Conservation (phyloP, 2,113 vertebrate species). For the Notothenia rossii region DNA sequence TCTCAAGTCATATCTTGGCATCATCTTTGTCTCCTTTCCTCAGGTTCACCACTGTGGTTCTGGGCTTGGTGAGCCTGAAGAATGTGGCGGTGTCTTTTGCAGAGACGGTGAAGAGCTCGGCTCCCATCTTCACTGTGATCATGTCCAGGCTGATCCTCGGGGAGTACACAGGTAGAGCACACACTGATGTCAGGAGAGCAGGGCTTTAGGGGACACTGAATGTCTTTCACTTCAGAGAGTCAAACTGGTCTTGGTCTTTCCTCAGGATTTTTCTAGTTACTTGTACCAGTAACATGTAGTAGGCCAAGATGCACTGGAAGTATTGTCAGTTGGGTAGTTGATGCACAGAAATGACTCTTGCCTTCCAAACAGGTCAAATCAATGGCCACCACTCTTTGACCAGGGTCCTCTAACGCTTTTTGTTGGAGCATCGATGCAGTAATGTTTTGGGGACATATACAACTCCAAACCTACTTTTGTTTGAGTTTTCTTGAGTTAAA, state of each 20-base stretch:
- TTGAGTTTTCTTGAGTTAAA: too few relatives aligned
- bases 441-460: too few relatives aligned
- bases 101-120: conserved; percentile 97
- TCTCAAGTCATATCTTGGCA: not conserved
- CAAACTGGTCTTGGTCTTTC: not conserved
- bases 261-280: not conserved
- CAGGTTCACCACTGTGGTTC: conserved; percentile 94
- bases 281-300: not conserved
- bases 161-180: conserved; percentile 92
- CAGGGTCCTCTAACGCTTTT: too few relatives aligned
- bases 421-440: too few relatives aligned
- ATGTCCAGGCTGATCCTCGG: conserved; percentile 97
- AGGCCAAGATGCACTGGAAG: not conserved
- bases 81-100: conserved; percentile 96
- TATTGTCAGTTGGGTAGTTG: too few relatives aligned
- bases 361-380: too few relatives aligned
- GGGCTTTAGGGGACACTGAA: not conserved
- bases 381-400: too few relatives aligned
- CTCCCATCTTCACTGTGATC: conserved; percentile 97
- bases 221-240: not conserved
- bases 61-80: conserved; percentile 96
- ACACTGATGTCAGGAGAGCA: not conserved
- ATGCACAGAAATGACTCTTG: not conserved
- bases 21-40: not conserved
- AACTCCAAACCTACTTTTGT: too few relatives aligned